These are phyloP conservation scores for Drosophila lacicola DNA, from an alignment of 2,888 invertebrate genomes.

Conservation along the genomic window DNA sequence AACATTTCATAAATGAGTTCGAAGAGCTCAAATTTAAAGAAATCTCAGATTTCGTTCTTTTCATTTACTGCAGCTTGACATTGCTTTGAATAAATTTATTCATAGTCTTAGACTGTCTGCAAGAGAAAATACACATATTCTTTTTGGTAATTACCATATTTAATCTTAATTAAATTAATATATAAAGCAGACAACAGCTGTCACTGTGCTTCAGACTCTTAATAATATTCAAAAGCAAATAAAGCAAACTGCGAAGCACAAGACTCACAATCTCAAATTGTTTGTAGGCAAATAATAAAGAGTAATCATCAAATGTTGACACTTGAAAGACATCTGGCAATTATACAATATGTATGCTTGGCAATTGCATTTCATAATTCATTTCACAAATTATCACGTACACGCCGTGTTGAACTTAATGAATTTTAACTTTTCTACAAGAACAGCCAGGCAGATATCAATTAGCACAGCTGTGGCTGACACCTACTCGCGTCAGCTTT, in stretches of 20 bases:
- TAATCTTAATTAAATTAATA: background rate
- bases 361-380: constrained; percentile 51
- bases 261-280: constrained; percentile 6
- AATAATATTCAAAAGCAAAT: constrained; percentile 28
- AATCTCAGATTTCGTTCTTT: no score
- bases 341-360: constrained; percentile 8
- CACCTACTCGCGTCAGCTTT: constrained; percentile 7
- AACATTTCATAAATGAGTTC: no score
- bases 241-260: background rate
- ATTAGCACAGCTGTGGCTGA: constrained; percentile 59
- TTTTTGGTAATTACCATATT: background rate
- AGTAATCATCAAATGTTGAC: constrained; percentile 42
- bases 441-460: constrained; percentile 46
- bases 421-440: constrained; percentile 22
- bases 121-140: background rate
- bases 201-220: constrained; percentile 3
- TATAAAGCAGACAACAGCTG: constrained; percentile 25
- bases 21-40: no score
- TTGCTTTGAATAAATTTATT: no score
- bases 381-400: constrained; percentile 52
- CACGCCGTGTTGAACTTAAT: constrained; percentile 43
- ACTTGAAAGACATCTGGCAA: constrained; percentile 36
- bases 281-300: constrained; percentile 12
- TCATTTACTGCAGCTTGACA: no score
- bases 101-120: background rate